phyloP scores from a whole-genome alignment of 2,888 invertebrate species.

The Melanotus villosus region DNA sequence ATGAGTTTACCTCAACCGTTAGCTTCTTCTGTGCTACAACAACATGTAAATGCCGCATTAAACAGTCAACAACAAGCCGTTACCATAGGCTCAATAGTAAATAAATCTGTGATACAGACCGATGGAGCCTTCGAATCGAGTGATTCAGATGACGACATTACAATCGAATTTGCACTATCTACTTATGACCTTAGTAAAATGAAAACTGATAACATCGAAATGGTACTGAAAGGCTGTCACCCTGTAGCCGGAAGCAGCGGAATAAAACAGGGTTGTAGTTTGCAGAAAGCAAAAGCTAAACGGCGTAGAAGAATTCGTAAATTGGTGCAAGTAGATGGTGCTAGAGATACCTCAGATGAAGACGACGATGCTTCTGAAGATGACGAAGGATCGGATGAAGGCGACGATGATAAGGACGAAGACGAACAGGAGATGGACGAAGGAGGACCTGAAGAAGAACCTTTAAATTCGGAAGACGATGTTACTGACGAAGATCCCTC shows the following conservation, averaged over 20 bases:
- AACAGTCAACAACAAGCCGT: conserved; percentile 49
- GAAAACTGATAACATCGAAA: too few species aligned
- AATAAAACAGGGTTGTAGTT: neutral
- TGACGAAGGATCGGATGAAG: conserved; percentile 79
- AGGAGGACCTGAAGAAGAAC: conserved; percentile 77
- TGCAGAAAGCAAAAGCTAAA: conserved; percentile 20
- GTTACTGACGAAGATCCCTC: conserved; percentile 96
- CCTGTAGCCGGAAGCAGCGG: conserved; percentile 6
- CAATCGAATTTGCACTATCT: too few species aligned
- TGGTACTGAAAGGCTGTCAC: neutral
- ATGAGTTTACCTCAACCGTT: conserved; percentile 87
- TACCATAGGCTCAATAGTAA: conserved; percentile 43
- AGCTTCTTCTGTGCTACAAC: conserved; percentile 88
- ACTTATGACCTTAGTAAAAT: too few species aligned
- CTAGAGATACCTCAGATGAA: conserved; percentile 78
- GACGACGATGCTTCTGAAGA: conserved; percentile 82
- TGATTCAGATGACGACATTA: conserved; percentile 66
- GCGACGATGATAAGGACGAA: conserved; percentile 71
- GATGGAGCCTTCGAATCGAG: conserved; percentile 51
- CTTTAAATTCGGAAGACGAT: conserved; percentile 96
- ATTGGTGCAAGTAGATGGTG: conserved; percentile 69
- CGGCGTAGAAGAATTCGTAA: conserved; percentile 25
- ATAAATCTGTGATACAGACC: conserved; percentile 58
- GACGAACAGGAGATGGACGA: conserved; percentile 71
- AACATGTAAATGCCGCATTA: conserved; percentile 87